phyloP scores from a whole-genome alignment of 2,113 vertebrate genomes.

The Potamarius usumacintae region DNA sequence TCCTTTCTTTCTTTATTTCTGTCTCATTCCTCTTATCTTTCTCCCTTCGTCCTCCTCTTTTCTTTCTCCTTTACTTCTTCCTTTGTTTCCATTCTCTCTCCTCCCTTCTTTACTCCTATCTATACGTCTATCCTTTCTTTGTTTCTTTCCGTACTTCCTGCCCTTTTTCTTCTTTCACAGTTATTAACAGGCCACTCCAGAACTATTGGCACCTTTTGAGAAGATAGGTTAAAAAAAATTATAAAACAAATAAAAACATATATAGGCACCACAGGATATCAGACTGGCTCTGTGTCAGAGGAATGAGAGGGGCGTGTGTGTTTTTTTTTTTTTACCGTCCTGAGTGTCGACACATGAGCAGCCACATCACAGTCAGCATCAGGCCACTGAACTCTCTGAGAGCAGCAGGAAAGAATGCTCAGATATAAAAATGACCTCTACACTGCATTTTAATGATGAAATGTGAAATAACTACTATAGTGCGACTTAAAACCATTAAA shows the following conservation, averaged over 20 bases:
- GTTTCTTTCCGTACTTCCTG: too few species aligned
- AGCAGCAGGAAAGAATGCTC: slow-evolving; percentile 26
- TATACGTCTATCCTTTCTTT: too few species aligned
- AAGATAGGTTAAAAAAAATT: not conserved
- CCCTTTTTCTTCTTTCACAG: not conserved
- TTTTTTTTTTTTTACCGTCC: slow-evolving; percentile 77
- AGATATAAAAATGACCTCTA: not conserved
- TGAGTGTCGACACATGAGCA: slow-evolving; percentile 82
- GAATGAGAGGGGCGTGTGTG: not conserved
- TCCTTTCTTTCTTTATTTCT: too few species aligned
- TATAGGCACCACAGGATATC: not conserved
- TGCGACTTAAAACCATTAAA: not conserved
- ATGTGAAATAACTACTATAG: not conserved
- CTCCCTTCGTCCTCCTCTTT: not conserved
- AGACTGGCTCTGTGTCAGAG: not conserved
- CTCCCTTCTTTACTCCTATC: too few species aligned
- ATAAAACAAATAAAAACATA: too few species aligned
- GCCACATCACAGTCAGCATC: slow-evolving; percentile 81
- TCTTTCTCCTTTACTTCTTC: too few species aligned
- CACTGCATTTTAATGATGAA: not conserved
- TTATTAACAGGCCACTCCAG: not conserved
- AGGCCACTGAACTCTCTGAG: slow-evolving; percentile 86
- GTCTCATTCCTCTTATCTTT: too few species aligned
- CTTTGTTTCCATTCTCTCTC: too few species aligned
- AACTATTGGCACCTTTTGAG: not conserved